A percentile compares a stretch with the other conserved stretches of the same genome.
These are phyloP conservation scores for Odocoileus virginianus DNA, from an alignment of 2,113 vertebrate genomes.

Conservation along the genomic window DNA sequence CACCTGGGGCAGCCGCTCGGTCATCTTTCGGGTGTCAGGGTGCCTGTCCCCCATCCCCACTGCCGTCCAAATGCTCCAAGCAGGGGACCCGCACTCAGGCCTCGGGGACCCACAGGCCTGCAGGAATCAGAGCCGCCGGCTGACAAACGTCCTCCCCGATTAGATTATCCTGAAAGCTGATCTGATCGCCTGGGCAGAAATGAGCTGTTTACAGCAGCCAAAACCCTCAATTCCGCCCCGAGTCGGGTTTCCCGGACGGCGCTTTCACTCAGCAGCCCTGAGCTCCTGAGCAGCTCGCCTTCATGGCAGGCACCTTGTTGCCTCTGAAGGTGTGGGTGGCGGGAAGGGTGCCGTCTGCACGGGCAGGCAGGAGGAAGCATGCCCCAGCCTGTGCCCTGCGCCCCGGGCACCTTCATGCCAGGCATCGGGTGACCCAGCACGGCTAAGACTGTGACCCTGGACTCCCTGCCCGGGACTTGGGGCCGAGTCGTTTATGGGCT, in stretches of 20 bases:
- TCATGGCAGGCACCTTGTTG: accelerated
- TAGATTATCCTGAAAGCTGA: neutral
- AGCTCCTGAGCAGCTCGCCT: neutral
- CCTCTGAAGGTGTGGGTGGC: accelerated
- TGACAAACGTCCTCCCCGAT: neutral
- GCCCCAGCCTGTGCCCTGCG: accelerated
- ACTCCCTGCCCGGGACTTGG: neutral
- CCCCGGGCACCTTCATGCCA: accelerated
- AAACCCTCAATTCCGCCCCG: neutral
- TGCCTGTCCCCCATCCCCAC: accelerated
- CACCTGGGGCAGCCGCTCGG: accelerated
- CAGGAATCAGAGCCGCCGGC: accelerated
- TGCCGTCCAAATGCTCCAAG: accelerated
- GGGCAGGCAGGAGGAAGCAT: accelerated
- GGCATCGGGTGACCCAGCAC: neutral
- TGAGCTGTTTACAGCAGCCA: neutral
- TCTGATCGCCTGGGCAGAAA: neutral
- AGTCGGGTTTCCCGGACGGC: neutral
- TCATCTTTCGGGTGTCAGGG: accelerated
- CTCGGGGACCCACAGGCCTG: accelerated
- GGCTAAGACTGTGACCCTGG: accelerated
- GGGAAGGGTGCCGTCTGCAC: accelerated
- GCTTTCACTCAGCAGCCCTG: accelerated
- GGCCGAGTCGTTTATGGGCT: accelerated
- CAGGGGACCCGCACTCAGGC: neutral